phyloP scores from a whole-genome alignment of 2,113 vertebrate genomes.

The Fregata magnificens region DNA sequence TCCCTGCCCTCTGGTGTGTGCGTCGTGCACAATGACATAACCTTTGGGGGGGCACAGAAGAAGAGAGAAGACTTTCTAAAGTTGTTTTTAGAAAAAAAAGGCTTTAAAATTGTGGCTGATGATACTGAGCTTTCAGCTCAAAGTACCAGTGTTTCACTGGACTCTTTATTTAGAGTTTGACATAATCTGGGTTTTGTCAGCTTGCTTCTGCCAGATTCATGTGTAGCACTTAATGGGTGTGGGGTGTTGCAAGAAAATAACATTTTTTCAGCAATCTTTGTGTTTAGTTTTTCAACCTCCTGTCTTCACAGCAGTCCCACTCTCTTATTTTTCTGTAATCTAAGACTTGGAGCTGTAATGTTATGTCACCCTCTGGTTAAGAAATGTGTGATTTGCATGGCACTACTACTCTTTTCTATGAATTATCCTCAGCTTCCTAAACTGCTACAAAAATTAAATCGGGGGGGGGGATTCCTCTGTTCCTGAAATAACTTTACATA shows the following conservation, averaged over 20 bases:
- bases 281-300: neutral
- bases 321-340: neutral
- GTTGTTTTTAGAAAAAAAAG: neutral
- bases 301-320: neutral
- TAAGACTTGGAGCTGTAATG: neutral
- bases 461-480: neutral
- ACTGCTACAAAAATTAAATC: neutral
- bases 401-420: neutral
- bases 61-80: neutral
- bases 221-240: neutral
- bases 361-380: neutral
- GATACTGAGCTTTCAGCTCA: neutral
- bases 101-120: neutral
- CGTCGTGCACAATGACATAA: neutral
- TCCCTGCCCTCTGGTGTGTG: neutral
- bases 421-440: constrained; percentile 6
- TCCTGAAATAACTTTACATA: neutral
- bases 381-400: neutral
- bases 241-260: neutral
- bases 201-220: neutral
- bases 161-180: neutral
- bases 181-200: neutral
- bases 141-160: neutral
- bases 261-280: neutral
- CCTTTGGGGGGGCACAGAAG: rapidly evolving